Conservation (phyloP, 92 coral and sea anemone species). For the Metridium senile region DNA sequence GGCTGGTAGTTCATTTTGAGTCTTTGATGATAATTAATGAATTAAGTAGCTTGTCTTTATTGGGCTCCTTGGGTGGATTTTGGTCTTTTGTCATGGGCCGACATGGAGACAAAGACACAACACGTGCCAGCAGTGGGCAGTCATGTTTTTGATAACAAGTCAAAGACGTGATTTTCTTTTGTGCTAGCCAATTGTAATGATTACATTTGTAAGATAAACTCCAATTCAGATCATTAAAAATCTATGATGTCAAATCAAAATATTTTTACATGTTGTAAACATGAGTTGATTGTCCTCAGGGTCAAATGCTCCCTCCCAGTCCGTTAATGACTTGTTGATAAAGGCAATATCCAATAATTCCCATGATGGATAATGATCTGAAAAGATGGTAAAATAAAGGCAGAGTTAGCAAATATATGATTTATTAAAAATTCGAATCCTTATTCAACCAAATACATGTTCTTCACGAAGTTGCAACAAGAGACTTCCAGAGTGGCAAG, state of each 20-base stretch:
- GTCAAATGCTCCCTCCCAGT: no score
- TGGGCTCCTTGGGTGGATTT: neutral
- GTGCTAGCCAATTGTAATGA: neutral
- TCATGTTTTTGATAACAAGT: conserved; percentile 1
- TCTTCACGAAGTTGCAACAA: no score
- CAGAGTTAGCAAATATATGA: no score
- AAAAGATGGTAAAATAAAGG: no score
- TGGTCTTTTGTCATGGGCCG: neutral
- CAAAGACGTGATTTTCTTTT: neutral
- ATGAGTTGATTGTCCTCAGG: no score
- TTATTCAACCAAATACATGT: no score
- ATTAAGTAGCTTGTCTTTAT: neutral
- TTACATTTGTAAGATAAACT: conserved; percentile 9
- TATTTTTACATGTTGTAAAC: neutral
- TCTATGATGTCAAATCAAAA: conserved; percentile 4
- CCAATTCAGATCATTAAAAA: conserved; percentile 4
- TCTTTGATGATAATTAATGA: neutral
- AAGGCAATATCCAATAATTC: no score
- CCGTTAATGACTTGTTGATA: no score
- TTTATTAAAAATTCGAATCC: no score
- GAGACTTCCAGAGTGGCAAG: no score
- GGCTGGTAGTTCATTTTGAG: neutral
- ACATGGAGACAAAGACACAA: neutral
- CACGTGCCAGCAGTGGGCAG: conserved; percentile 3
- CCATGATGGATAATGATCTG: no score